Base-by-base conservation (phyloP, 2,113 vertebrate species). In the Chaenocephalus aceratus region DNA sequence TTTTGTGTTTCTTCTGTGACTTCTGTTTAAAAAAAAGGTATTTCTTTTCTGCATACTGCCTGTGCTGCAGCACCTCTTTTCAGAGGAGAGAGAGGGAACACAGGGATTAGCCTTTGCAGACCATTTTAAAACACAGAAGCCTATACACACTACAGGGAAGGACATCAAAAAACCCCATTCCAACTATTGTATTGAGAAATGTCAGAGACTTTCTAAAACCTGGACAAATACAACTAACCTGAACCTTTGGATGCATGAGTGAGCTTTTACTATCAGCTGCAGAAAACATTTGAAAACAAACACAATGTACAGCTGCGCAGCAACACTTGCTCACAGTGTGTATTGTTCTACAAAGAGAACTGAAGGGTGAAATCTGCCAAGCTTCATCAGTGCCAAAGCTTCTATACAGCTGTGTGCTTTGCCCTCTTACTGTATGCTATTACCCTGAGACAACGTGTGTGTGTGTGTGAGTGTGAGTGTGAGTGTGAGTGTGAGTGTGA, bases 351-450 rank as follows among this genome's bases (percentile, higher is more conserved):
- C 62, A 60, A 65, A 67, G 58, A 63, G 34, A 77, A 69, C 79
- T 65, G 41, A 54, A 83, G 85, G 88, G 65, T 71, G 58, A 69
- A 83, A 77, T 63, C 16, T 82, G 87, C 64, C 74, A 73, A 6
- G 41, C 34, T 67, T 51, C 66, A 87, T 81, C 74, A 85, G 15
- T 11, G 23, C 49, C 51, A 45, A 23, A 26, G 23, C 23, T 56
- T 78, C 53, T 45, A 30, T 51, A 75, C 67, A 75, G 45, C 66
- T 54, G 30, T 75, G 57, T 84, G 46, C 68, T 66, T 58, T 64
- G 53, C 36, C 77, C 81, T 77, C 36, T n/a, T 77, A 78, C 59
- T 84, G 14, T 83, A 72, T 57, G 62, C 59, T 80, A 46, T 71
- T 60, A 72, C 78, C 77, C 61, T 14, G 21, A 88, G 65, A 71